Evolutionary conservation across 2,797 vertebrate genomes (phyloP).

Genomic region (Gallinago nigripennis): DNA sequence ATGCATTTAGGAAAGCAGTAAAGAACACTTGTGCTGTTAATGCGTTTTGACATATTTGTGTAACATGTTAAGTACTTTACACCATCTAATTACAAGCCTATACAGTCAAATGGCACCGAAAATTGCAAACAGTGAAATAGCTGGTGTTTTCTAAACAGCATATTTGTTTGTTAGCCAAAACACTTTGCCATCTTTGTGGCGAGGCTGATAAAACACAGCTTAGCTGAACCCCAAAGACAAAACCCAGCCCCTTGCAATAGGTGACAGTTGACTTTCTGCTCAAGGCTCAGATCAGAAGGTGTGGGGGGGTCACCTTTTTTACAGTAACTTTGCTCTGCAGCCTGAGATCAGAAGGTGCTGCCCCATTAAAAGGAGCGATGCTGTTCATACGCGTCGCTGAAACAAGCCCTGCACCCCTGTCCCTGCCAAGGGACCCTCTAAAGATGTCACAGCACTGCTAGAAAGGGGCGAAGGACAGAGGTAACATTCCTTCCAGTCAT

Average conservation of each 20-base stretch:
- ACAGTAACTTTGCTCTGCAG: not conserved
- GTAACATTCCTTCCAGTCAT: not conserved
- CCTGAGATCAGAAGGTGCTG: not conserved
- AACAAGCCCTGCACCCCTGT: rapidly evolving
- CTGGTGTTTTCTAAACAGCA: not conserved
- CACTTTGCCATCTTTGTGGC: not conserved
- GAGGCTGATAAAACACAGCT: not conserved
- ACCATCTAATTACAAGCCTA: conserved; percentile 4
- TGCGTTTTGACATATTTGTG: conserved; percentile 5
- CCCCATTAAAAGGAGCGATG: not conserved
- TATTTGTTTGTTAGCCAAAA: conserved; percentile 12
- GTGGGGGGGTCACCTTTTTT: not conserved
- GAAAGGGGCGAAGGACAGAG: not conserved
- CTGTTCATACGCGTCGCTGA: not conserved
- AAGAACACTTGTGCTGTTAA: conserved; percentile 1
- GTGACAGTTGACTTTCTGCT: not conserved
- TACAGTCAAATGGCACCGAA: not conserved
- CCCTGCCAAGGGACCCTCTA: not conserved
- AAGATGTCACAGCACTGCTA: not conserved
- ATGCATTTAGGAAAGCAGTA: not conserved
- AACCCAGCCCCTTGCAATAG: not conserved
- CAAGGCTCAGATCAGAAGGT: rapidly evolving
- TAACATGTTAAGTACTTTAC: conserved; percentile 28
- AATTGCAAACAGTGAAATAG: not conserved
- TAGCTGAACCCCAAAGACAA: not conserved